Conservation (phyloP, 2,113 vertebrate genomes). For the Cephalophus harveyi region DNA sequence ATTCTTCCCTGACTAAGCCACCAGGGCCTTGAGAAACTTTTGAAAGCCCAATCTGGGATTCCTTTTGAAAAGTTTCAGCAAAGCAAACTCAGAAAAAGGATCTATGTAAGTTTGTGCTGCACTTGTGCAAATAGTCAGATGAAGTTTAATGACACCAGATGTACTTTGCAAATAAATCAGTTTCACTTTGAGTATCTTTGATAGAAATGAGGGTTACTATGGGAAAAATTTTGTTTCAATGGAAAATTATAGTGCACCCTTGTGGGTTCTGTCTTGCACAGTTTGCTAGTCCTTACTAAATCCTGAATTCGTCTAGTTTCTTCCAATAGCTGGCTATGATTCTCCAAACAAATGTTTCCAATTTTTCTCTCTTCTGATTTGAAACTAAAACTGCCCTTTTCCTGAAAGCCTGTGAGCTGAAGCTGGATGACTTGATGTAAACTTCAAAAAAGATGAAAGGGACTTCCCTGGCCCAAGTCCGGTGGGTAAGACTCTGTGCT, state of each 20-base stretch:
- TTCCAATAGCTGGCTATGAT: background rate
- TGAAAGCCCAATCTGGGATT: background rate
- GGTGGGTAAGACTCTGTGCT: background rate
- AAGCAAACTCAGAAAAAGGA: background rate
- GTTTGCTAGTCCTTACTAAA: background rate
- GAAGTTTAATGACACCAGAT: background rate
- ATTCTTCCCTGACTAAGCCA: background rate
- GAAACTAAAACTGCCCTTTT: background rate
- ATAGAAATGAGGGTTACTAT: background rate
- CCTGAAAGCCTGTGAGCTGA: background rate
- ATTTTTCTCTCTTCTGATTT: background rate
- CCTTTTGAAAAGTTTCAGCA: slow-evolving; percentile 8
- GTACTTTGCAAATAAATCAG: background rate
- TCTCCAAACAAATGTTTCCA: background rate
- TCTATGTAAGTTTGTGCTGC: background rate
- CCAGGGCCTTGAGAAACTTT: background rate
- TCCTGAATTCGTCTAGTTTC: background rate
- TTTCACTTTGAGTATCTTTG: background rate
- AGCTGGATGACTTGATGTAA: background rate
- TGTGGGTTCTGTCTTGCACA: background rate
- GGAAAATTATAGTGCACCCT: background rate
- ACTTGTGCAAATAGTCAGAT: background rate
- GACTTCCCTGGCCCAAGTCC: background rate
- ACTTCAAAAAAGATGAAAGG: background rate
- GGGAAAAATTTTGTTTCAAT: background rate